phyloP scores from a whole-genome alignment of 2,888 invertebrate genomes.

The Chloroclystis v-ata region DNA sequence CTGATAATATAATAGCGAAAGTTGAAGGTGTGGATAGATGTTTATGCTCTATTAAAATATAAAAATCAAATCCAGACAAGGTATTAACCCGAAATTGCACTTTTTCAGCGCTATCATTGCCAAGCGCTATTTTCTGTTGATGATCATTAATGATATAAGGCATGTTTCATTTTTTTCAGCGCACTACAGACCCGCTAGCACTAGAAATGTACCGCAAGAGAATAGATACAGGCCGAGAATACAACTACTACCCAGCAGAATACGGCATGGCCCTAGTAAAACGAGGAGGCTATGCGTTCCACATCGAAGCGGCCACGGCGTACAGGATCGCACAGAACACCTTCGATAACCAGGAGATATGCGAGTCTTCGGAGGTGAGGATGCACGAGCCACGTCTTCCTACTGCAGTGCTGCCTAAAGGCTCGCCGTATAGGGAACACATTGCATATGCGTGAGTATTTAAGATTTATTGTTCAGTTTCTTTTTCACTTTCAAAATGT shows the following conservation, averaged over 20 bases:
- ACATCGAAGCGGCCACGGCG: constrained; percentile 81
- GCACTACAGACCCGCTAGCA: constrained; percentile 80
- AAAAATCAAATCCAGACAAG: no score
- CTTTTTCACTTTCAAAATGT: background rate
- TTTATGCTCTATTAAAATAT: no score
- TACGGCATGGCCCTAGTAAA: constrained; percentile 79
- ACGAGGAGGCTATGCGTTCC: constrained; percentile 83
- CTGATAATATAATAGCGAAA: no score
- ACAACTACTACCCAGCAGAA: constrained; percentile 73
- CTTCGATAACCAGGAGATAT: constrained; percentile 79
- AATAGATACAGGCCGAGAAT: constrained; percentile 49
- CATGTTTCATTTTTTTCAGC: constrained; percentile 52
- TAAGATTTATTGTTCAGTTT: no score
- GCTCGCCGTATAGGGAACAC: constrained; percentile 80
- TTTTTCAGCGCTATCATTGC: no score
- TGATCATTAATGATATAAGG: no score
- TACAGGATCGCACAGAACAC: constrained; percentile 82
- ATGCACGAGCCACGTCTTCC: constrained; percentile 80
- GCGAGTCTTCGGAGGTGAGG: constrained; percentile 81
- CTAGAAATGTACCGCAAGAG: constrained; percentile 79
- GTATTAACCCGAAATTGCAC: no score
- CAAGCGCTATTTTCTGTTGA: no score
- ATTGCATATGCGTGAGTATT: constrained; percentile 77
- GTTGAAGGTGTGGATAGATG: no score
- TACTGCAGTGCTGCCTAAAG: constrained; percentile 75